Conservation (phyloP, 2,888 invertebrate species). For the Liposcelis brunnea region DNA sequence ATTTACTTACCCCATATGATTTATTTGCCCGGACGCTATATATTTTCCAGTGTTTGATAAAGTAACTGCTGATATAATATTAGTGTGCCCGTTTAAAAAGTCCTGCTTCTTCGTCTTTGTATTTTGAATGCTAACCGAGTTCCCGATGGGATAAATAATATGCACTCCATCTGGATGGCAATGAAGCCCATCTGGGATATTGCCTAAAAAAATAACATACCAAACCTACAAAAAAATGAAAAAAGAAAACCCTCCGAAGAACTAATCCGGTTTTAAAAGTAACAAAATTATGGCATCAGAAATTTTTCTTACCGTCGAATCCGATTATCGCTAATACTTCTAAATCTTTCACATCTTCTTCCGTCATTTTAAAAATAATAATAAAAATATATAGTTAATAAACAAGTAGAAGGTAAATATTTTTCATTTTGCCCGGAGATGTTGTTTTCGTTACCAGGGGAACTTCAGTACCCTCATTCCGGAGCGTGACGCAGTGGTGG, state of each 20-base stretch:
- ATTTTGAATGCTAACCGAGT: conserved; percentile 54
- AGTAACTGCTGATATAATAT: conserved; percentile 58
- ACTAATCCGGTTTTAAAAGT: conserved; percentile 25
- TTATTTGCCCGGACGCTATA: conserved; percentile 79
- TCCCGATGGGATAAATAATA: conserved; percentile 60
- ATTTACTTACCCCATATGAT: conserved; percentile 56
- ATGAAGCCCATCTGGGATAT: conserved; percentile 38
- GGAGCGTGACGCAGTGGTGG: too few relatives aligned
- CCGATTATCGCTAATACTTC: conserved; percentile 56
- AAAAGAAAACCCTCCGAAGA: conserved; percentile 12
- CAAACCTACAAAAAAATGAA: conserved; percentile 18
- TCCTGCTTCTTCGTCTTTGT: conserved; percentile 50
- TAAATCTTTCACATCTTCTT: conserved; percentile 38
- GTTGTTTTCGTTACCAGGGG: too few relatives aligned
- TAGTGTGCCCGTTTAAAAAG: conserved; percentile 64
- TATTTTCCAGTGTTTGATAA: conserved; percentile 56
- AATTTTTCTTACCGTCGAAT: conserved; percentile 48
- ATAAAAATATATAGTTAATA: too few relatives aligned
- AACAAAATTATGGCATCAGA: conserved; percentile 8
- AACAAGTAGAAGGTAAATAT: too few relatives aligned
- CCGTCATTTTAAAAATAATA: conserved; percentile 7
- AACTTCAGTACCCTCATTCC: too few relatives aligned
- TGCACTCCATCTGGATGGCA: conserved; percentile 54
- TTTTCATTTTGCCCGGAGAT: too few relatives aligned
- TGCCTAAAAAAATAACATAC: conserved; percentile 23